phyloP scores from a whole-genome alignment of 2,888 invertebrate species.

The Himalopsyche tibetana region DNA sequence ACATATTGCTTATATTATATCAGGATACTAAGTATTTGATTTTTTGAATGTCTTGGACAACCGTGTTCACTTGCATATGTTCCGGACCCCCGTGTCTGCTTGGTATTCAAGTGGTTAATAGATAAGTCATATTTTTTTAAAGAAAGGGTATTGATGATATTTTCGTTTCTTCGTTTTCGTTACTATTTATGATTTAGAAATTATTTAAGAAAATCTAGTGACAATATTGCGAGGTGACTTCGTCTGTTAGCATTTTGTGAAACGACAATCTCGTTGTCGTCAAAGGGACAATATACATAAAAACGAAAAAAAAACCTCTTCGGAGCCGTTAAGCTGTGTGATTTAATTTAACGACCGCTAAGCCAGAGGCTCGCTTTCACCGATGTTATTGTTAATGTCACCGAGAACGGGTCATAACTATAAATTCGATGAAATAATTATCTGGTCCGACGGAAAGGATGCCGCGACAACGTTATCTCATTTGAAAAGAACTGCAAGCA shows the following conservation, averaged over 20 bases:
- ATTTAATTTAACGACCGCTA: constrained; percentile 63
- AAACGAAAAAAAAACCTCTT: constrained; percentile 24
- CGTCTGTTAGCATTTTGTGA: neutral
- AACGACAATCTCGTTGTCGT: constrained; percentile 3
- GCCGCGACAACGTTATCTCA: constrained; percentile 56
- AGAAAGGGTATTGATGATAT: too few species aligned
- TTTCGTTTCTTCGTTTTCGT: too few species aligned
- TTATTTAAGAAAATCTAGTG: too few species aligned
- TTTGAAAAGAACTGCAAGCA: neutral
- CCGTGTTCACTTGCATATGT: too few species aligned
- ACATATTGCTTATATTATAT: too few species aligned
- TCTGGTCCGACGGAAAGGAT: constrained; percentile 39
- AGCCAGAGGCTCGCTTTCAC: constrained; percentile 52
- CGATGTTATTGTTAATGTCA: constrained; percentile 64
- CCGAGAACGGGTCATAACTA: constrained; percentile 58
- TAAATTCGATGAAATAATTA: constrained; percentile 65
- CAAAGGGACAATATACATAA: constrained; percentile 35
- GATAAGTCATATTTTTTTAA: too few species aligned
- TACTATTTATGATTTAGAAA: too few species aligned
- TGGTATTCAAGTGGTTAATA: too few species aligned
- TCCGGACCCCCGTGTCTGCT: too few species aligned
- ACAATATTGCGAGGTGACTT: neutral
- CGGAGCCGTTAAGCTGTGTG: constrained; percentile 61
- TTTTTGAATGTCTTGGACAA: too few species aligned
- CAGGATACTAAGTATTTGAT: too few species aligned